Evolutionary conservation across 2,797 vertebrate species (phyloP).

Genomic region (Sarcophilus harrisii): DNA sequence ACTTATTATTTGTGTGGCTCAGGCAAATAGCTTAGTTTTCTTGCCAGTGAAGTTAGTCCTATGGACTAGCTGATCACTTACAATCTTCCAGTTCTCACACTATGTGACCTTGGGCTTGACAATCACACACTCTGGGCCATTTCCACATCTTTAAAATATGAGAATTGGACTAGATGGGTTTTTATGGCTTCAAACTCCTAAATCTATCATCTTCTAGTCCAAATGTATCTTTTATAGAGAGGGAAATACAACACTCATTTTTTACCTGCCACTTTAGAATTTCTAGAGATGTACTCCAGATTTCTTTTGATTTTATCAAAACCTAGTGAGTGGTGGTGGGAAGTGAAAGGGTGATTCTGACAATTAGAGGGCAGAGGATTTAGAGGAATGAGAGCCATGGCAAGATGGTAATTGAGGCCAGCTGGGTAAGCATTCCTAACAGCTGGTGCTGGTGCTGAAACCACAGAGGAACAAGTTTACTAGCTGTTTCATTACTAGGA

Average conservation of each 20-base stretch:
- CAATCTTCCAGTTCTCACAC: neutral
- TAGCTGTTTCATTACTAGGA: constrained; percentile 8
- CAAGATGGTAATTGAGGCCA: neutral
- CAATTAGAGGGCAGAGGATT: neutral
- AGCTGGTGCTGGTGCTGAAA: neutral
- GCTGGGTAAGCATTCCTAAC: constrained; percentile 2
- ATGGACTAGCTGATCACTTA: neutral
- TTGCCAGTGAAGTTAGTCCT: neutral
- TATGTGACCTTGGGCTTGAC: neutral
- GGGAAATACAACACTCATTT: neutral
- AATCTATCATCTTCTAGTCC: neutral
- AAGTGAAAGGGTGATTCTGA: neutral
- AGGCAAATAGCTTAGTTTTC: neutral
- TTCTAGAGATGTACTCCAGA: neutral
- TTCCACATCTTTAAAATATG: neutral
- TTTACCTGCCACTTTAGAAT: neutral
- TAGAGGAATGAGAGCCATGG: neutral
- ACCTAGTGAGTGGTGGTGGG: neutral
- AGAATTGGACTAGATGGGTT: neutral
- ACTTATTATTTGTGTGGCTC: neutral
- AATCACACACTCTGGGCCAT: neutral
- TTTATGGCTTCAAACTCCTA: neutral
- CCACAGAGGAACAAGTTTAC: neutral
- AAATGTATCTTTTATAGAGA: neutral
- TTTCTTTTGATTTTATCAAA: neutral